Evolutionary conservation across 2,113 vertebrate species (phyloP), one percentile per base, ranked within the genome.

Genomic region (Rhagologus leucostigma): DNA sequence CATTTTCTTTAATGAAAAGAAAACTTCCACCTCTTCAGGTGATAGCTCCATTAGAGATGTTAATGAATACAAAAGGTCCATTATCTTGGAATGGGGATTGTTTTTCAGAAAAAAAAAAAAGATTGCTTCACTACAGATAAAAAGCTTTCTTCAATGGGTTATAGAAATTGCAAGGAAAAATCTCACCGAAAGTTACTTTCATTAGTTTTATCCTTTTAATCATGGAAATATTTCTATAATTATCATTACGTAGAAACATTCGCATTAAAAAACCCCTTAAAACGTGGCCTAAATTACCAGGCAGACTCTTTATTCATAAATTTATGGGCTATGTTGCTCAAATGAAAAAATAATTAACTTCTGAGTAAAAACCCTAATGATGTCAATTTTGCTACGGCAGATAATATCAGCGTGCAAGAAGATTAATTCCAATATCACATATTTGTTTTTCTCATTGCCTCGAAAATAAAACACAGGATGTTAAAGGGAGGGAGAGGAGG

Each of bases 301-400:
- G 29, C 39, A 85, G 59, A n/a, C 30, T 59, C 23, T 69, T 71
- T 81, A 16, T 41, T 94, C 47, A n/a, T 26, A 59, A 19, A 12
- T 84, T 81, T 89, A 62, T 26, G 21, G n/a, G 23, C 16, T 75
- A 15, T 21, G 26, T 64, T 89, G n/a, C 42, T 89, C 35, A 91
- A 93, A 95, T 56, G n/a, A 90, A 86, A 87, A 92, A 87, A 95
- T 57, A 92, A 96, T 93, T 90, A 91, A 89, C 57, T 76, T 76
- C 57, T 87, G 37, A 46, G 26, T 30, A 89, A 80, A 95, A 93
- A 47, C 37, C 59, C 55, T 84, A 50, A 86, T 32, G 11, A 16
- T 83, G 56, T 50, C 70, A 75, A 71, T 92, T 92, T 84, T 79
- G 32, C 53, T 35, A 16, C 2, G 6, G 52, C 33, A 75, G 50